Percentiles rank a stretch among this genome's conserved stretches.
Conservation (phyloP, 64 coral and sea anemone species). For the Dendronephthya gigantea region DNA sequence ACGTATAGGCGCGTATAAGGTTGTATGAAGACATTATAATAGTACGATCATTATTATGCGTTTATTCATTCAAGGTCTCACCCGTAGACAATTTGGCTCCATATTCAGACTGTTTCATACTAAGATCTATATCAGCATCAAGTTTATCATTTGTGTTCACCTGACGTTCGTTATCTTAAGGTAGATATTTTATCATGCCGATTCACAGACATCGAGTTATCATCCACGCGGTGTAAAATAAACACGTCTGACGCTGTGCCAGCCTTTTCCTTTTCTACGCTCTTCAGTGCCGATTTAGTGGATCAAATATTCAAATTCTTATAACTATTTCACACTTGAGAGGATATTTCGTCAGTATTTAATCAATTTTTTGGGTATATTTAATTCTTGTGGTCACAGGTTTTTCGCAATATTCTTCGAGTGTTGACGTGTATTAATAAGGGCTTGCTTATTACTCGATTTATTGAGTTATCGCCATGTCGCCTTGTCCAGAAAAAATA, state of each 20-base stretch:
- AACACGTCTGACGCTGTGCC: neutral
- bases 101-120: neutral
- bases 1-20: too few species aligned
- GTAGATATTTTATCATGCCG: neutral
- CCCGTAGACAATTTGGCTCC: neutral
- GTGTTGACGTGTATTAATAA: slow-evolving; percentile 3
- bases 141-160: neutral
- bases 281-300: neutral
- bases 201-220: neutral
- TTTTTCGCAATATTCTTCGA: neutral
- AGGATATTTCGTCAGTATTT: neutral
- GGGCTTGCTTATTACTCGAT: neutral
- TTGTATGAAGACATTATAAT: too few species aligned
- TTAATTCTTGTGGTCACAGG: neutral
- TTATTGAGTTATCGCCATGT: neutral
- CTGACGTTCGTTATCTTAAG: neutral
- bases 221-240: neutral
- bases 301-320: neutral
- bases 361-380: neutral
- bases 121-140: neutral
- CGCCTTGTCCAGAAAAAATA: neutral
- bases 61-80: neutral
- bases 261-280: neutral
- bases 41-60: neutral
- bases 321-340: neutral